Percentiles rank a stretch among this genome's conserved stretches.
These are phyloP conservation scores for Drosophila takahashii DNA, from an alignment of 1,140 invertebrate genomes.

Conservation along the genomic window DNA sequence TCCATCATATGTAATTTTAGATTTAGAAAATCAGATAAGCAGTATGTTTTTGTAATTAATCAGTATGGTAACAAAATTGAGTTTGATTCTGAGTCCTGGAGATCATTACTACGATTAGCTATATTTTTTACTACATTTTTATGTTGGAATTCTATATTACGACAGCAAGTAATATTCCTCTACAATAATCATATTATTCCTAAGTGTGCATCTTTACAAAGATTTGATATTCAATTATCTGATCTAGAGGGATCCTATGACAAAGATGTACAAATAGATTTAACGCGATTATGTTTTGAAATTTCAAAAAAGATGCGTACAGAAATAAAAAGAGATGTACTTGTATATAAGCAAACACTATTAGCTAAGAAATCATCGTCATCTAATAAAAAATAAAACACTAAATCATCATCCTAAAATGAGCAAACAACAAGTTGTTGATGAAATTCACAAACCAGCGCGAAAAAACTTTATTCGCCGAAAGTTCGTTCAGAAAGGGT, in stretches of 20 bases:
- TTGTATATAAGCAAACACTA: too few relatives aligned
- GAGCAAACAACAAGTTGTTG: constrained; percentile 10
- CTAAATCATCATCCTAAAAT: neutral
- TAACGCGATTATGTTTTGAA: too few relatives aligned
- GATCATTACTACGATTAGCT: constrained; percentile 6
- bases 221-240: constrained; percentile 3
- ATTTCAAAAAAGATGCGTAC: too few relatives aligned
- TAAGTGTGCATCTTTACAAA: constrained; percentile 1
- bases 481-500: constrained; percentile 10
- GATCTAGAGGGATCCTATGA: too few relatives aligned
- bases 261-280: too few relatives aligned
- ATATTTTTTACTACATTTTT: too few relatives aligned
- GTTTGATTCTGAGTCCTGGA: too few relatives aligned
- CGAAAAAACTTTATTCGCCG: neutral
- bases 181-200: constrained; percentile 8
- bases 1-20: neutral
- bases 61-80: too few relatives aligned
- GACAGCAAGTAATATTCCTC: neutral
- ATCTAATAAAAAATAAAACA: too few relatives aligned
- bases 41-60: too few relatives aligned
- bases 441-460: constrained; percentile 5
- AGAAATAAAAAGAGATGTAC: too few relatives aligned
- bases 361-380: too few relatives aligned
- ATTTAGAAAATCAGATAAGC: neutral
- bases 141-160: constrained; percentile 1